A percentile compares a stretch with the other conserved stretches of the same genome.
These are phyloP conservation scores for Pseudopodoces humilis DNA, from an alignment of 2,113 vertebrate genomes.

Conservation along the genomic window DNA sequence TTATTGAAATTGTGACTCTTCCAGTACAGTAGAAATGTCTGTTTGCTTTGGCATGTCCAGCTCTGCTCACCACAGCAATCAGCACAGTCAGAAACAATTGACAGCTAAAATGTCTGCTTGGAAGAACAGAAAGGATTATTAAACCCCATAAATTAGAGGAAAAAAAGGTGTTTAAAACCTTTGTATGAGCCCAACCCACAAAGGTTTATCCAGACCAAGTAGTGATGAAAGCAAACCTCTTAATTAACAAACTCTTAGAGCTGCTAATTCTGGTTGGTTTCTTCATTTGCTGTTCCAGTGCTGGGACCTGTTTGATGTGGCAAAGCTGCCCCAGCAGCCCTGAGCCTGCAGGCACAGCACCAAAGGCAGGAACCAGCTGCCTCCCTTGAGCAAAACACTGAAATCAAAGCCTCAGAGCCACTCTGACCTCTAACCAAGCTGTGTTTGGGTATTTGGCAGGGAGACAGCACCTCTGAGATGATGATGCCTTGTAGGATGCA, in stretches of 20 bases:
- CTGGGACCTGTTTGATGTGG: background rate
- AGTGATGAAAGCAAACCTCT: background rate
- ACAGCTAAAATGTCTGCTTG: background rate
- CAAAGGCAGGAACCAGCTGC: background rate
- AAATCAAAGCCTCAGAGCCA: background rate
- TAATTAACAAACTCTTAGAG: background rate
- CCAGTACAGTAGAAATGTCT: background rate
- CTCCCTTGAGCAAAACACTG: background rate
- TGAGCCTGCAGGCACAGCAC: background rate
- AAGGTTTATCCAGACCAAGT: rapidly evolving
- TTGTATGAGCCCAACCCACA: background rate
- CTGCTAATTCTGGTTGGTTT: rapidly evolving
- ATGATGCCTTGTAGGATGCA: rapidly evolving
- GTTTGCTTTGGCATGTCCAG: background rate
- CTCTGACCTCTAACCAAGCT: background rate
- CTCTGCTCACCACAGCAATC: background rate
- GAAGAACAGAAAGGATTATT: background rate
- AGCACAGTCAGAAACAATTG: background rate
- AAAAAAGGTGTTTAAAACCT: background rate
- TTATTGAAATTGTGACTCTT: background rate
- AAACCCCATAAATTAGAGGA: background rate
- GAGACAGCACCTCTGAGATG: background rate
- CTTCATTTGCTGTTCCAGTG: background rate
- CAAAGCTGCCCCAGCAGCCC: background rate
- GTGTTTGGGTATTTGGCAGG: background rate